Evolutionary conservation across 2,888 invertebrate species (phyloP), one percentile per base, ranked within the genome.

Genomic region (Drosophila falleni): DNA sequence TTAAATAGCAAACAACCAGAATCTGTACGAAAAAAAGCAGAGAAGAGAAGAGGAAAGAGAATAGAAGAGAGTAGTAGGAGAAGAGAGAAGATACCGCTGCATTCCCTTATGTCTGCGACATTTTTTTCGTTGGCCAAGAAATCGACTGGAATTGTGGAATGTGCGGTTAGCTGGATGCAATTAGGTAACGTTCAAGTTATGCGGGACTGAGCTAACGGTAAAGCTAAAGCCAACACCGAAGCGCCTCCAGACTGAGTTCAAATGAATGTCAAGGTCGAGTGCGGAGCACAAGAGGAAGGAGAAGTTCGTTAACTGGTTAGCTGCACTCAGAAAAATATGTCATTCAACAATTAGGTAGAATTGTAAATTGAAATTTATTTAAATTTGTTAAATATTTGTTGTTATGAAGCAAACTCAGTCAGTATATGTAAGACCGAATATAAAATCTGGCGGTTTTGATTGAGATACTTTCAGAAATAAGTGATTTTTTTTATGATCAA

Each of bases 31-130:
- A 49, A 64, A 61, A 26, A 37, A 53, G 23, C 54, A 49, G 1
- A 15, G 19, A 16, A 49, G 1, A 15, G 19, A 16, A 39, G 23
- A 29, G 49, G 56, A 33, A 11, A 10, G 15, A 9, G 15, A 23
- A 46, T 4, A 13, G 35, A 19, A 50, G 41, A 47, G 15, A 15
- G 41, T 15, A 13, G 16, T 19, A 50, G 29, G 42, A 26, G 23
- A 19, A 42, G 29, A 19, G 47, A 50, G 46, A 23, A 29, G 64
- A 65, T 68, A 33, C 51, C 58, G 53, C 72, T 58, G 77, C 86
- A 89, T 87, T 89, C 83, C 71, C 78, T 54, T 37, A 76, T 85
- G 87, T 87, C 89, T 87, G 89, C 88, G 80, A 82, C 86, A 85
- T 88, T 86, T 86, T 88, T 86, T 74, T 56, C 9, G 53, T 16